Conservation (phyloP, 2,113 vertebrate genomes). For the Corythornis madagascariensis region DNA sequence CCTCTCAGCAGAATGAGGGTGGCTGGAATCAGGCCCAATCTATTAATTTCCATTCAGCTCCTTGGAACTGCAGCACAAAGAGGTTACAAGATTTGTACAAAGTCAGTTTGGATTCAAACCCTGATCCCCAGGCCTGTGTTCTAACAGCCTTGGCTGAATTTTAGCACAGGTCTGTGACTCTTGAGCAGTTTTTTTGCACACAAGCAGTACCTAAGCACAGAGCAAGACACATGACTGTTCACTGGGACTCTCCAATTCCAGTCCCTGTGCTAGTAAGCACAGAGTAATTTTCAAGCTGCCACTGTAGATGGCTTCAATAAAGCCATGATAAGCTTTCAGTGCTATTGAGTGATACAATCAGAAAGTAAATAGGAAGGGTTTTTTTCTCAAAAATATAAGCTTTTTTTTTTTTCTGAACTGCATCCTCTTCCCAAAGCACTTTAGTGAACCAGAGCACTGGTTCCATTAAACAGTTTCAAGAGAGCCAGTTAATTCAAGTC, state of each 20-base stretch:
- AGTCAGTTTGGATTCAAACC: not conserved
- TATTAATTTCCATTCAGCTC: not conserved
- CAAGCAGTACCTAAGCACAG: not conserved
- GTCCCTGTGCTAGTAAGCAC: not conserved
- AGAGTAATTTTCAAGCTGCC: not conserved
- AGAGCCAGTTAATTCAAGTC: not conserved
- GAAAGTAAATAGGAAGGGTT: not conserved
- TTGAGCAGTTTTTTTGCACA: not conserved
- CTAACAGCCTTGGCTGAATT: not conserved
- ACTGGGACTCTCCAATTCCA: not conserved
- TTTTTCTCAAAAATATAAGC: not conserved
- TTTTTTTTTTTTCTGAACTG: not conserved
- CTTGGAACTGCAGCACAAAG: not conserved
- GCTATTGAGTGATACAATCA: not conserved
- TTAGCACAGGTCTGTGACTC: not conserved
- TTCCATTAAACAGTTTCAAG: not conserved
- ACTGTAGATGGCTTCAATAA: not conserved
- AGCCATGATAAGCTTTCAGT: not conserved
- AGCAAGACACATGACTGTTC: not conserved
- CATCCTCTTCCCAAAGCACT: not conserved
- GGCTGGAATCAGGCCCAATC: not conserved
- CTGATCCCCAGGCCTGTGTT: not conserved
- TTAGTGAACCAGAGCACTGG: not conserved
- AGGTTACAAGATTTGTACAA: not conserved
- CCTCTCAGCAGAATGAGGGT: not conserved